A percentile compares a stretch with the other conserved stretches of the same genome.
These are phyloP conservation scores for Cryptomyrus ogoouensis DNA, from an alignment of 2,113 vertebrate species.

Conservation along the genomic window DNA sequence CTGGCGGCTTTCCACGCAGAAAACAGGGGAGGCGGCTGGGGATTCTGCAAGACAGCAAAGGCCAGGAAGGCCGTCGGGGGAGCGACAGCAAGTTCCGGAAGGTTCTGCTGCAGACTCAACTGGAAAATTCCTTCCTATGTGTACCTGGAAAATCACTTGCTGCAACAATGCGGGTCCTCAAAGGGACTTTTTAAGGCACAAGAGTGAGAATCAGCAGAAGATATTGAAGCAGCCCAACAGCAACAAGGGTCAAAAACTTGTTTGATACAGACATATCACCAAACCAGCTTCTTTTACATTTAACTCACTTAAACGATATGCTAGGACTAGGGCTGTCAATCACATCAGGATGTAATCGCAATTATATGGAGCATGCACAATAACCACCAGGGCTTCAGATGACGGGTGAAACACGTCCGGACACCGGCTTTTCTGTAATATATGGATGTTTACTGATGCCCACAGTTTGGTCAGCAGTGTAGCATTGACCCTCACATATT, in stretches of 20 bases:
- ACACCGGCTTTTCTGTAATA: too few species aligned
- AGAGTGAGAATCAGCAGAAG: not conserved
- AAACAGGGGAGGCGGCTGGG: not conserved
- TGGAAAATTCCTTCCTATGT: not conserved
- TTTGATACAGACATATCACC: not conserved
- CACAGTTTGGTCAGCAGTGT: too few species aligned
- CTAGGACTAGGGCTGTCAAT: not conserved
- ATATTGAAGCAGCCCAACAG: not conserved
- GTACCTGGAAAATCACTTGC: not conserved
- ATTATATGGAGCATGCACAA: too few species aligned
- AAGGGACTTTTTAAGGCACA: not conserved
- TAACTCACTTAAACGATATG: not conserved
- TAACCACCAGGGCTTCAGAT: too few species aligned
- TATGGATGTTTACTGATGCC: too few species aligned
- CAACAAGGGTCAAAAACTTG: not conserved
- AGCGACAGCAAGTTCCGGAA: not conserved
- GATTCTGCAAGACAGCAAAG: not conserved
- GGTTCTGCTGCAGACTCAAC: not conserved
- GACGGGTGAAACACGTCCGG: too few species aligned
- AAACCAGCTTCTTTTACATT: not conserved
- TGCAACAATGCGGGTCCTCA: not conserved
- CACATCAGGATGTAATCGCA: too few species aligned
- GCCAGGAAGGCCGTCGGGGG: not conserved
- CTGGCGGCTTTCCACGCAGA: not conserved
- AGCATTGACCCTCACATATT: too few species aligned